A percentile compares a stretch with the other conserved stretches of the same genome.
phyloP scores from a whole-genome alignment of 2,797 vertebrate genomes.

The Phoeniculus purpureus region DNA sequence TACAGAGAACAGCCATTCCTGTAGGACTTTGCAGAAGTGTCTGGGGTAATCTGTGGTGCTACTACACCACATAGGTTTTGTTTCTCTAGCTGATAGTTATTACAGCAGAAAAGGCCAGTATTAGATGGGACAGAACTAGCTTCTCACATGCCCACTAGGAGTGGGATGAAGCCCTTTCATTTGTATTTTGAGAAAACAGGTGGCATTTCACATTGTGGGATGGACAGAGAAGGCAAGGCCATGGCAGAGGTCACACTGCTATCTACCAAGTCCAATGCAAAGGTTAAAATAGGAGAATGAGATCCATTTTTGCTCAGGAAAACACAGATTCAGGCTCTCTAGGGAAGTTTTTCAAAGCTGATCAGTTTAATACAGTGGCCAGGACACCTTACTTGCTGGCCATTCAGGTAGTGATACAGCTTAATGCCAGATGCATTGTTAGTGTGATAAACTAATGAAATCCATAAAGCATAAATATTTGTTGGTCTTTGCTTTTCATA shows the following conservation, averaged over 20 bases:
- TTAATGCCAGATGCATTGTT: not conserved
- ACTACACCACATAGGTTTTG: not conserved
- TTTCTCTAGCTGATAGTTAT: not conserved
- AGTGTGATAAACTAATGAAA: not conserved
- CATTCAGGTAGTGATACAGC: not conserved
- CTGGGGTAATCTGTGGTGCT: not conserved
- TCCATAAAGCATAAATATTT: not conserved
- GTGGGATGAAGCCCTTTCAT: not conserved
- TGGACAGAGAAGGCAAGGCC: not conserved
- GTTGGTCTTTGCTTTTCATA: not conserved
- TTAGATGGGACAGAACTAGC: not conserved
- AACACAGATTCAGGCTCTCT: not conserved
- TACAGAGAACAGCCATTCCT: not conserved
- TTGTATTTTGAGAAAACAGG: not conserved
- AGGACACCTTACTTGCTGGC: not conserved
- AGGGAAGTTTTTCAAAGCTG: not conserved
- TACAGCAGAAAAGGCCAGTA: not conserved
- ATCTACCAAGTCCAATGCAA: not conserved
- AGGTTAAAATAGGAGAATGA: not conserved
- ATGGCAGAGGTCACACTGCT: not conserved
- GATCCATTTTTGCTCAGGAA: not conserved
- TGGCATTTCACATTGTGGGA: not conserved
- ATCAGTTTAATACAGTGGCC: not conserved
- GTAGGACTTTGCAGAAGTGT: not conserved
- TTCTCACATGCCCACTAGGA: not conserved